These are phyloP conservation scores for Asteroscopus sphinx DNA, from an alignment of 2,888 invertebrate genomes.

Conservation along the genomic window DNA sequence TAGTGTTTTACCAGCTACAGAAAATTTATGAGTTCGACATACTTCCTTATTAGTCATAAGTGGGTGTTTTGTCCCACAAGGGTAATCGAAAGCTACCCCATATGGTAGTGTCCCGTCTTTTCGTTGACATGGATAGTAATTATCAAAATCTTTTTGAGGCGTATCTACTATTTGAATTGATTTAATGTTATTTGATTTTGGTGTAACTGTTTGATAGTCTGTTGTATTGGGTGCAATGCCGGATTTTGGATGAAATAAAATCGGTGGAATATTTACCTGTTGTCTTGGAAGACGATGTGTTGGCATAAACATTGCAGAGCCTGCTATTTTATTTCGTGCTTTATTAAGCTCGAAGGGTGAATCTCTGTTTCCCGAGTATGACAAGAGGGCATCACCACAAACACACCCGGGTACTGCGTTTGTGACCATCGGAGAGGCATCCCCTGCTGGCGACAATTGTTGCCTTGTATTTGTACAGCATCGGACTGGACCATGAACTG, in stretches of 20 bases:
- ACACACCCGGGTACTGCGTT: neutral
- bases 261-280: slow-evolving; percentile 41
- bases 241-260: slow-evolving; percentile 7
- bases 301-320: slow-evolving; percentile 4
- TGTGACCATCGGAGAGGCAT: neutral
- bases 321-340: neutral
- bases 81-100: slow-evolving; percentile 3
- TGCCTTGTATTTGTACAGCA: neutral
- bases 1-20: slow-evolving; percentile 27
- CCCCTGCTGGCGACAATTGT: slow-evolving; percentile 14
- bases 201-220: slow-evolving; percentile 8
- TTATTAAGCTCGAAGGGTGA: neutral
- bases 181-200: neutral
- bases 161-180: neutral
- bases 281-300: neutral
- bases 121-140: neutral
- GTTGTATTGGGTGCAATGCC: neutral
- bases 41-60: slow-evolving; percentile 10
- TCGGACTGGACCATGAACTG: neutral
- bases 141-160: neutral
- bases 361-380: slow-evolving; percentile 1
- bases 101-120: slow-evolving; percentile 18
- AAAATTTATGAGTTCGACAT: slow-evolving; percentile 9
- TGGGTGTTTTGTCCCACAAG: slow-evolving; percentile 11
- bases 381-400: neutral